A percentile compares a stretch with the other conserved stretches of the same genome.
These are phyloP conservation scores for Chrysocyon brachyurus DNA, from an alignment of 2,797 vertebrate genomes.

Conservation along the genomic window DNA sequence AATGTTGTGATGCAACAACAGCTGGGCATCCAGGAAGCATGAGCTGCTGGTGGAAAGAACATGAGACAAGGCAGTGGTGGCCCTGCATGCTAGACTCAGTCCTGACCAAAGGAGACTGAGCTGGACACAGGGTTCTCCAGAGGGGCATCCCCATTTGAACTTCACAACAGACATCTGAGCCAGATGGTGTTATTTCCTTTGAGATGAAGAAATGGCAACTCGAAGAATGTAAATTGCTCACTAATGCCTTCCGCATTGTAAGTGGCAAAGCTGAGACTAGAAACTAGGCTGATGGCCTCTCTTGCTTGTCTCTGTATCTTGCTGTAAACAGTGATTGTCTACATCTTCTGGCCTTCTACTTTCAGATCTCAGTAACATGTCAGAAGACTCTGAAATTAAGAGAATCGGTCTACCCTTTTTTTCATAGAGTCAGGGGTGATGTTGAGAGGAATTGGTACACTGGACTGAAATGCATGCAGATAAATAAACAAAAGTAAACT, in stretches of 20 bases:
- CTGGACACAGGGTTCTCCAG: not conserved
- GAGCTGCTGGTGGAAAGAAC: not conserved
- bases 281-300: not conserved
- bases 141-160: not conserved
- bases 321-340: not conserved
- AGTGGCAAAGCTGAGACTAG: not conserved
- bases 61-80: not conserved
- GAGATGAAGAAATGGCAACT: constrained; percentile 20
- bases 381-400: constrained; percentile 48
- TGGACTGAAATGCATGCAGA: not conserved
- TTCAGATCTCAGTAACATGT: not conserved
- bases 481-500: not conserved
- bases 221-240: constrained; percentile 4
- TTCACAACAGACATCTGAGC: not conserved
- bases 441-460: not conserved
- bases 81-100: not conserved
- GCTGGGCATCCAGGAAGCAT: not conserved
- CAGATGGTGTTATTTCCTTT: not conserved
- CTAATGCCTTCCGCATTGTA: not conserved
- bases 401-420: not conserved
- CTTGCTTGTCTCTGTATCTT: not conserved
- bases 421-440: not conserved
- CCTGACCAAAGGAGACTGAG: not conserved
- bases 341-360: not conserved
- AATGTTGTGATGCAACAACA: not conserved